Evolutionary conservation across 2,113 vertebrate species (phyloP), one percentile per base, ranked within the genome.

Genomic region (Aptenodytes forsteri): DNA sequence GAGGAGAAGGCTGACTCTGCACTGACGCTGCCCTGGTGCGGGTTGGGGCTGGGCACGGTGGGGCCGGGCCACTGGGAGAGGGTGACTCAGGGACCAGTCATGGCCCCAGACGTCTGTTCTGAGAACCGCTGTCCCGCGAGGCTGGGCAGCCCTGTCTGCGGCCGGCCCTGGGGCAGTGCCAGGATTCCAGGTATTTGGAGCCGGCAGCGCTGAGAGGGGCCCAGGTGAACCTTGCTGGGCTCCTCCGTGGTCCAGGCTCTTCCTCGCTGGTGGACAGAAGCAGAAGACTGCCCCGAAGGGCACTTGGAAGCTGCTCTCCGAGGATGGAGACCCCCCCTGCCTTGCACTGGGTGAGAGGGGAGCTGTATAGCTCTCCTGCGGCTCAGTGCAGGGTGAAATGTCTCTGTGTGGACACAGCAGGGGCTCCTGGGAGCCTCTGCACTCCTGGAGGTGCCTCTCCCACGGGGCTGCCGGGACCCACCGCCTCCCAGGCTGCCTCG

Each of bases 41-140:
- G 91, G 38, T 76, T 32, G 16, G 40, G 69, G 88, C 61, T 23
- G 69, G 89, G 78, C 3, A 77, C 9, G 32, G 80, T 38, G 61
- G 80, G 78, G 86, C 89, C 3, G 26, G 90, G 92, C 90, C 6
- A 34, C 65, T 0, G 27, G 64, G 42, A 82, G 67, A 1, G 8
- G 55, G 83, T 97, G 97, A 97, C 96, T 97, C 97, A 91, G 95
- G 92, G 34, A 58, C 83, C 70, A 97, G 91, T 97, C 96, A 3
- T 1, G 0, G 80, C 59, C 25, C 76, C 16, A 61, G 54, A 61
- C 0, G 3, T 3, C 81, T 81, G 12, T 78, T 94, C 92, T 12
- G 0, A 20, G 67, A 96, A 75, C 29, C 6, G 6, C n/a, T 3
- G 6, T 72, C 71, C 58, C 2, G 14, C 1, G 5, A 27, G 46